These are phyloP conservation scores for Petaurus breviceps DNA, from an alignment of 2,113 vertebrate genomes.

Conservation along the genomic window DNA sequence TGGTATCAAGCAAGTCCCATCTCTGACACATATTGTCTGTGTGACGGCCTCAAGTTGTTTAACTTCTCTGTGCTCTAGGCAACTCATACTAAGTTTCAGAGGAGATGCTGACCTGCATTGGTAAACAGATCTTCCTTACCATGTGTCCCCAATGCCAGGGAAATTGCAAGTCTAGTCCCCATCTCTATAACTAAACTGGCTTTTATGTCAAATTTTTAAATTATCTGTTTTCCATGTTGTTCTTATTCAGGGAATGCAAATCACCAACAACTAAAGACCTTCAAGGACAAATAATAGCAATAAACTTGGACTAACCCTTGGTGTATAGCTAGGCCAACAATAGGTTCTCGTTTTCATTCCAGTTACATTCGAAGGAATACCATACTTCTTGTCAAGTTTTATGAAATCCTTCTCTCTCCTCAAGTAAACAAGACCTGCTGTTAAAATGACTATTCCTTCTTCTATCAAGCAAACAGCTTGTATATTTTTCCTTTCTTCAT, in stretches of 20 bases:
- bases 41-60: background rate
- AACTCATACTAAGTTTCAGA: background rate
- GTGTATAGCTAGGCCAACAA: conserved; percentile 60
- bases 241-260: conserved; percentile 28
- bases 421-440: conserved; percentile 53
- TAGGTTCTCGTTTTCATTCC: conserved; percentile 63
- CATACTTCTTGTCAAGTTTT: conserved; percentile 13
- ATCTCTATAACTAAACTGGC: background rate
- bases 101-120: background rate
- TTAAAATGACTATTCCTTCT: conserved; percentile 44
- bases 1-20: background rate
- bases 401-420: fast-evolving
- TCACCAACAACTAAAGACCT: conserved; percentile 7
- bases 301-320: conserved; percentile 65
- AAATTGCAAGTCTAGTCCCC: background rate
- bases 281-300: conserved; percentile 51
- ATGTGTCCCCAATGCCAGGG: background rate
- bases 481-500: conserved; percentile 38
- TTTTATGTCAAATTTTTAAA: background rate
- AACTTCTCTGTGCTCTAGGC: background rate
- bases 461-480: background rate
- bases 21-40: background rate
- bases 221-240: background rate
- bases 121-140: background rate
- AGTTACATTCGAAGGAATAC: conserved; percentile 56